These are phyloP conservation scores for Rhopalosiphum padi DNA, from an alignment of 1,140 invertebrate genomes.

Conservation along the genomic window DNA sequence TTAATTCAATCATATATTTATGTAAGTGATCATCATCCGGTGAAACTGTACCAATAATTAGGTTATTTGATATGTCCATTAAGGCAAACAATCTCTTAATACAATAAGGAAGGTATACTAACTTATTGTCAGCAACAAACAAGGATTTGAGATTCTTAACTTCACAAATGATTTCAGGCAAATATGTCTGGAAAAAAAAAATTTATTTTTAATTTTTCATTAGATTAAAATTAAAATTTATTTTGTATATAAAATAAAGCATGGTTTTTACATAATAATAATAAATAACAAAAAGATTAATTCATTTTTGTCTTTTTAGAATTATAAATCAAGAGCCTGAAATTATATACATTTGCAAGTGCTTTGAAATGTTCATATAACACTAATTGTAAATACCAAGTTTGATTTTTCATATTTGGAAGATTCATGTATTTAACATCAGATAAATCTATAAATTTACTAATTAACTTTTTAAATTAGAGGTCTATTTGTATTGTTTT, in stretches of 20 bases:
- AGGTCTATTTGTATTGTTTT: not conserved
- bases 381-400: too few relatives aligned
- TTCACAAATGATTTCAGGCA: not conserved
- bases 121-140: not conserved
- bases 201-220: not conserved
- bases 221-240: not conserved
- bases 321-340: not conserved
- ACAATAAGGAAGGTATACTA: not conserved
- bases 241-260: not conserved
- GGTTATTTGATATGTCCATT: not conserved
- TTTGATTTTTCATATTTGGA: too few relatives aligned
- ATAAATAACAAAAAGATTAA: not conserved
- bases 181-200: not conserved
- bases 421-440: too few relatives aligned
- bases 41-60: not conserved
- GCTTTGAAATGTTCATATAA: too few relatives aligned
- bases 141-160: not conserved
- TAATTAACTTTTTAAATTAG: not conserved
- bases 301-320: not conserved
- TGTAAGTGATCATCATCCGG: not conserved
- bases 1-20: not conserved
- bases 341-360: not conserved
- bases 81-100: not conserved
- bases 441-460: too few relatives aligned
- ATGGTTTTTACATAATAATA: not conserved